Evolutionary conservation across 35 echinoderm and acorn worm genomes (phyloP).

Genomic region (Nesometra sesokonis): DNA sequence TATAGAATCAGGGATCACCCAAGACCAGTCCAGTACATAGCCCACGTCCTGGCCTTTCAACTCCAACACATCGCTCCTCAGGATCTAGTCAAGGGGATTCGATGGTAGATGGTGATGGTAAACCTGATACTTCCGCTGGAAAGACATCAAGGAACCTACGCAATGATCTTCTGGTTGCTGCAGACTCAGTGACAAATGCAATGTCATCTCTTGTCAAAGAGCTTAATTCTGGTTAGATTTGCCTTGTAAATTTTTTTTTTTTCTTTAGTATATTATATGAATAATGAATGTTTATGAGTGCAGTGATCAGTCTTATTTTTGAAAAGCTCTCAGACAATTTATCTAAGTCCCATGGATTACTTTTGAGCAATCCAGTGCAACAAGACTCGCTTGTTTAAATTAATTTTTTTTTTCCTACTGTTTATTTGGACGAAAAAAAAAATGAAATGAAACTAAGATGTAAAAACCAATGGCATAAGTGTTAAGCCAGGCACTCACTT

Average conservation of each 20-base stretch:
- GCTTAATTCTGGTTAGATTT: slow-evolving; percentile 70
- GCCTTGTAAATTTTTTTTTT: neutral
- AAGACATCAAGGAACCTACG: slow-evolving; percentile 59
- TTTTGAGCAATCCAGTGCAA: too few species aligned
- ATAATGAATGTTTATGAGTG: too few species aligned
- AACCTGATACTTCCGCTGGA: neutral
- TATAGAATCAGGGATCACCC: slow-evolving; percentile 88
- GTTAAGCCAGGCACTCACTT: too few species aligned
- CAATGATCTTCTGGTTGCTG: slow-evolving; percentile 85
- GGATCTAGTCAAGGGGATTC: slow-evolving; percentile 17
- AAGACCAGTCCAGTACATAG: slow-evolving; percentile 75
- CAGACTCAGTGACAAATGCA: slow-evolving; percentile 93
- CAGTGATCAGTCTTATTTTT: too few species aligned
- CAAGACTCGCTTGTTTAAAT: too few species aligned
- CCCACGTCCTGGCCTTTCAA: slow-evolving; percentile 22
- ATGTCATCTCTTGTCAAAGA: slow-evolving; percentile 94
- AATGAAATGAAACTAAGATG: too few species aligned
- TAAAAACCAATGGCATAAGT: too few species aligned
- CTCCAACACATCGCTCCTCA: slow-evolving; percentile 24
- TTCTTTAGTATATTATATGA: too few species aligned
- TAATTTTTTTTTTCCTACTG: too few species aligned
- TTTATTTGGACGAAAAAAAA: too few species aligned
- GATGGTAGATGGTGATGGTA: slow-evolving; percentile 14
- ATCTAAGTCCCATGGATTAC: too few species aligned
- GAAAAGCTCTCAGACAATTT: neutral